Base-by-base conservation (phyloP, 2,113 vertebrate genomes). In the Rattus rattus region DNA sequence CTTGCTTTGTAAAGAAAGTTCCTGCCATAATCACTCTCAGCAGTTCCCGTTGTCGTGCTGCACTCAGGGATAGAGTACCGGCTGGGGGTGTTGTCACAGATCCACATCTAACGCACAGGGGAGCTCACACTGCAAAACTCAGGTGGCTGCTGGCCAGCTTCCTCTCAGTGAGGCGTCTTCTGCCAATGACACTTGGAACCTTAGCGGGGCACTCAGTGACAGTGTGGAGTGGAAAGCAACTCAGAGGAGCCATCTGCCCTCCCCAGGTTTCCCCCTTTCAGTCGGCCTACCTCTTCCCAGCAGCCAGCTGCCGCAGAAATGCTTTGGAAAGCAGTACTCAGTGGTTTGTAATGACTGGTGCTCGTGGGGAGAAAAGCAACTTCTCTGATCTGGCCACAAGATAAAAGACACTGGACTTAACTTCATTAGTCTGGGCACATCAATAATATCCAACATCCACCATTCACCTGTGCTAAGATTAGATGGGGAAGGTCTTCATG, bases 201-300 rank as follows among this genome's bases (percentile, higher is more conserved):
- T 93, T 90, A 75, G 92, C 94, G 59, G 39, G 83, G 75, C 91
- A 96, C 95, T 89, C 94, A 96, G 95, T 92, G 96, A 94, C 73
- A 70, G 69, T 33, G 36, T 86, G 86, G 81, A 65, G 91, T 47
- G 63, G 72, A 96, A 96, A 96, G 88, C 92, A 96, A 86, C 92
- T 95, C 89, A 79, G 93, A 97, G 94, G 79, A 95, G 65, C 95
- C 97, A 97, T 97, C 97, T 95, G 95, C 93, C 92, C 87, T 94
- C 95, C 92, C 91, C 73, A 65, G 0, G 69, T 94, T 91, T 73
- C 95, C 79, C 73, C 88, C 90, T 95, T 97, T 98, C 65, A 90
- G 28, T 97, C 96, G 83, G 93, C 94, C 94, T 83, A 61, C 91
- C 95, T 76, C 91, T 96, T 95, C 95, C 88, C 92, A 96, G 94